Base-by-base conservation (phyloP, 1,140 invertebrate species). In the Mylabris phalerata region DNA sequence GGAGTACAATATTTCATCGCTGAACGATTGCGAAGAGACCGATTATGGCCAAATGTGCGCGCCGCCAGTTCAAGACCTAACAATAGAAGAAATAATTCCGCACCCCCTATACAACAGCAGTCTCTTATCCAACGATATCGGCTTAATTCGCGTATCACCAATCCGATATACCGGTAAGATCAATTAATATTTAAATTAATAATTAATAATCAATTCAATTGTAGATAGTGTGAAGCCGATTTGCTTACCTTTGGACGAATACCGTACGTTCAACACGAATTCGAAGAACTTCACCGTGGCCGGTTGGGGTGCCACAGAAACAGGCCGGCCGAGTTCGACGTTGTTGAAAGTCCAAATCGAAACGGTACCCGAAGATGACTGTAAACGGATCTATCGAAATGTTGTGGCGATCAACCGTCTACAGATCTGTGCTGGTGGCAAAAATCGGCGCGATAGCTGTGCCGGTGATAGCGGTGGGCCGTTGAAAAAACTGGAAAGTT, bases 351-450 rank as follows among this genome's bases (percentile, higher is more conserved):
- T 81, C 0, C 64, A 71, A 0, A 38, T 84, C 24, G 71, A 77
- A 0, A 59, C 74, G 2, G 64, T 81, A 3, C 54, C 63, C 1
- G 75, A 74, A 2, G 60, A 72, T 0, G 63, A 32, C 0, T 9
- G 38, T 43, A 40, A 9, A 27, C 9, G 40, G 41, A 39, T 64
- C 50, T 38, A 27, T 54, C 58, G 7, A 11, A 10, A 48, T 27
- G 24, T 52, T 19, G 69, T 70, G 11, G 61, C 77, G 70, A 66
- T 68, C 3, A 67, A 63, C 48, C 60, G 55, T 4, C 71, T 7
- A 3, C 84, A 86, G 62, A 57, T 85, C 10, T 86, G 84, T 57
- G 82, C 82, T 0, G 82, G 83, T 2, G 84, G 83, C 0, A 71
- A 75, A 3, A 76, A 73, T 32, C 76, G 74, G 42, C 41, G 57